phyloP scores from a whole-genome alignment of 2,797 vertebrate genomes.

The Sebastes jordani region DNA sequence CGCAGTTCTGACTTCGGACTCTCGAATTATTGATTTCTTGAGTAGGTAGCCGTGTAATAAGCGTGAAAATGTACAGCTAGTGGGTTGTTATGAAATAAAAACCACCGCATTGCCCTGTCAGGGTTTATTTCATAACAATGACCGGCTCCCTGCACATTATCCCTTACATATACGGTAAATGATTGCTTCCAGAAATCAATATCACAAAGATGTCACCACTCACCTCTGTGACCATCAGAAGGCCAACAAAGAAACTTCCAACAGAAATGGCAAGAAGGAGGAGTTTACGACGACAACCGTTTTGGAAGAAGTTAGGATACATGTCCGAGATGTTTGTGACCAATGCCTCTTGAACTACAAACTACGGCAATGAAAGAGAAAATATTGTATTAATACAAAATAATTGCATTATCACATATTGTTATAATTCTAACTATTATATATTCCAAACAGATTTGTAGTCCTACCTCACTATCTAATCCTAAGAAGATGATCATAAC shows the following conservation, averaged over 20 bases:
- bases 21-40: neutral
- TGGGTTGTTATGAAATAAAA: neutral
- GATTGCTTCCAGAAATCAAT: neutral
- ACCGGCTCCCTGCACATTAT: neutral
- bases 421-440: neutral
- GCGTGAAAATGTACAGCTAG: neutral
- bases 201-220: conserved; percentile 38
- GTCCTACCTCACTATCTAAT: conserved; percentile 91
- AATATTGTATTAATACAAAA: neutral
- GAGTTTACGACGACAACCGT: conserved; percentile 85
- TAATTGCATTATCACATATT: neutral
- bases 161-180: neutral
- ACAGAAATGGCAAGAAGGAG: conserved; percentile 87
- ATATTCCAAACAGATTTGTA: neutral
- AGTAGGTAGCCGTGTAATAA: neutral
- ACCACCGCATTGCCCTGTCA: neutral
- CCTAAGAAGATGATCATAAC: conserved; percentile 95
- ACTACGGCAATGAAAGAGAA: conserved; percentile 75
- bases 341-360: conserved; percentile 92
- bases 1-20: neutral
- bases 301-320: conserved; percentile 88
- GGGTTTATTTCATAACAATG: neutral
- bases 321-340: conserved; percentile 91
- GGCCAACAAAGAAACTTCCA: conserved; percentile 87
- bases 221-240: conserved; percentile 93